phyloP scores from a whole-genome alignment of 30 jellyfish, hydroid and myxozoan genomes.

The Turritopsis rubra region DNA sequence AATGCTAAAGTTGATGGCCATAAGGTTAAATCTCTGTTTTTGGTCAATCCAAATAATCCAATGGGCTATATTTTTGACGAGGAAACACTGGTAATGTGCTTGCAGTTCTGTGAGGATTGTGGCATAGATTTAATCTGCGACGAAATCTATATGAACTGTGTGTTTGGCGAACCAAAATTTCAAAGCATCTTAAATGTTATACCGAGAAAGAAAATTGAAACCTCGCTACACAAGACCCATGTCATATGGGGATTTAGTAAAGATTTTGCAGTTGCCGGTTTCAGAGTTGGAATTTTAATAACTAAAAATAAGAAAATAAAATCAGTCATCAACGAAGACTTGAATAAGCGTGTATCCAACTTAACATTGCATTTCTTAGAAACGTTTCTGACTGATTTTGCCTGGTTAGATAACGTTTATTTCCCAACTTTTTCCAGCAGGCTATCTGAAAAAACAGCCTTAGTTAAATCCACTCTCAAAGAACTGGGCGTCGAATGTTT shows the following conservation, averaged over 20 bases:
- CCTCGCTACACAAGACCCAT: slow-evolving; percentile 33
- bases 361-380: slow-evolving; percentile 39
- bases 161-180: slow-evolving; percentile 29
- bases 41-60: slow-evolving; percentile 63
- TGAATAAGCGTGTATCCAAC: slow-evolving; percentile 17
- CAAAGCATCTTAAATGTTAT: slow-evolving; percentile 12
- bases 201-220: background rate
- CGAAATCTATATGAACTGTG: slow-evolving; percentile 48
- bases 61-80: slow-evolving; percentile 43
- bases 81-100: slow-evolving; percentile 20
- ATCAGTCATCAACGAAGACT: slow-evolving; percentile 23
- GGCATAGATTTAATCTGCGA: slow-evolving; percentile 49
- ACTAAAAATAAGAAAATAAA: slow-evolving; percentile 38
- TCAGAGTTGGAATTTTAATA: slow-evolving; percentile 55
- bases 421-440: slow-evolving; percentile 35
- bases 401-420: slow-evolving; percentile 45
- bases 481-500: slow-evolving; percentile 28
- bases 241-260: slow-evolving; percentile 73
- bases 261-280: slow-evolving; percentile 62
- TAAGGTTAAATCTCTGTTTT: slow-evolving; percentile 28
- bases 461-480: slow-evolving; percentile 21
- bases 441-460: slow-evolving; percentile 19
- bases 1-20: slow-evolving; percentile 23
- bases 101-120: slow-evolving; percentile 33
- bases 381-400: slow-evolving; percentile 35